Conservation (phyloP, 2,888 invertebrate genomes). For the Agrotis ipsilon region DNA sequence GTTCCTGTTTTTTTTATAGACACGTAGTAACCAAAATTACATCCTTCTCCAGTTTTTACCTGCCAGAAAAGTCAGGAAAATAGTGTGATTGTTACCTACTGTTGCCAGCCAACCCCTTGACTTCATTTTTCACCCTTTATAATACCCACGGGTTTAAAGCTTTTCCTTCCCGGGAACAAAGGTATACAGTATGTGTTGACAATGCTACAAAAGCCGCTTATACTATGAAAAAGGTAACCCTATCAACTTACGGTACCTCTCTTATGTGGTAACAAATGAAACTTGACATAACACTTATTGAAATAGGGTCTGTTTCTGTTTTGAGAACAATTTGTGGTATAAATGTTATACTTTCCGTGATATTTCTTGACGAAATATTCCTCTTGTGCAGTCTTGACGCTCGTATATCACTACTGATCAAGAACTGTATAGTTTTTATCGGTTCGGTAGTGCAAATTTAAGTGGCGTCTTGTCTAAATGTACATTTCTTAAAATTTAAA, state of each 20-base stretch:
- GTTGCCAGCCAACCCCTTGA: neutral
- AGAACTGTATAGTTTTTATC: too few species aligned
- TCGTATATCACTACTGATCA: neutral
- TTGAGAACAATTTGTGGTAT: neutral
- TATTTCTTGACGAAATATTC: too few species aligned
- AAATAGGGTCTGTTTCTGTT: neutral
- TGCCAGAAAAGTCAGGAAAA: neutral
- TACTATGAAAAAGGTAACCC: slow-evolving; percentile 15
- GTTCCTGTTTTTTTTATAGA: too few species aligned
- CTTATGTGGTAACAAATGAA: neutral
- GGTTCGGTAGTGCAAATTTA: too few species aligned
- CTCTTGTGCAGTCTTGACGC: neutral
- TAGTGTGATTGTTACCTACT: neutral
- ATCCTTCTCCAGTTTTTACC: too few species aligned
- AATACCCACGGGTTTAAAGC: slow-evolving; percentile 9
- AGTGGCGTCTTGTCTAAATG: too few species aligned
- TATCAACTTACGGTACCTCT: neutral
- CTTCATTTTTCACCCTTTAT: slow-evolving; percentile 3
- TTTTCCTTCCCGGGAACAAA: slow-evolving; percentile 30
- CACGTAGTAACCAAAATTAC: too few species aligned
- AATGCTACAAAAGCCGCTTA: slow-evolving; percentile 29
- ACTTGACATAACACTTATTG: neutral
- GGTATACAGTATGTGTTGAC: slow-evolving; percentile 9
- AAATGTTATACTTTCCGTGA: neutral
- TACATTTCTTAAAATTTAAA: too few species aligned